Base-by-base conservation (phyloP, 2,113 vertebrate genomes). In the Pseudonaja textilis region DNA sequence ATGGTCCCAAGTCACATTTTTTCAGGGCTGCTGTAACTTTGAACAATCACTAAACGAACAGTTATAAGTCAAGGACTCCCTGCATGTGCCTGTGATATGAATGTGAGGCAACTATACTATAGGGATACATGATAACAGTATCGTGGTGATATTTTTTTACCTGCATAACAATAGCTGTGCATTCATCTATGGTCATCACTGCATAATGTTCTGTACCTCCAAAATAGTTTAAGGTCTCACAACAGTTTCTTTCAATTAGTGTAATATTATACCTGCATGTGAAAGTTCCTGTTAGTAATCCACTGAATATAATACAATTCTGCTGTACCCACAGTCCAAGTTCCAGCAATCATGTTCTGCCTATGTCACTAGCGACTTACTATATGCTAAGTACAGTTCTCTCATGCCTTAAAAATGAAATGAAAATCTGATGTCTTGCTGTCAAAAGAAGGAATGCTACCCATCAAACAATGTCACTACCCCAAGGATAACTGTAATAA, bases 161-260 rank as follows among this genome's bases (percentile, higher is more conserved):
- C 98, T 99, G 99, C 92, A 99, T 96, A 93, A 99, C 42, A 45
- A 99, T 42, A 16, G 98, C 97, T 4, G 98, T 99, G 64, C 96
- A 93, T 95, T 98, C 98, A 95, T 99, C 98, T 93, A 99, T 90
- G n/a, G 99, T 99, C 95, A 99, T 94, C 92, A 99, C 97, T 61
- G 97, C 93, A 2, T 98, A 99, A 87, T 0, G 93, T 23, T 98
- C 96, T 42, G 95, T 96, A n/a, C 96, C 96, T 93, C 98, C 98
- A 42, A 99, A 98, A 61, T 97, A 97, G 94, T 97, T 97, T 94
- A 99, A 88, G 11, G 98, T 97, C 2, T 97, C 97, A 94, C 95
- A 95, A 88, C 96, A 97, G 85, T 95, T 97, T 96, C 98, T 98
- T 96, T 99, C 99, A 96, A 99, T 93, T 93, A 99, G 96, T 11